Percentiles rank a stretch among this genome's conserved stretches.
Conservation (phyloP, 2,113 vertebrate genomes). For the Dasypus novemcinctus region DNA sequence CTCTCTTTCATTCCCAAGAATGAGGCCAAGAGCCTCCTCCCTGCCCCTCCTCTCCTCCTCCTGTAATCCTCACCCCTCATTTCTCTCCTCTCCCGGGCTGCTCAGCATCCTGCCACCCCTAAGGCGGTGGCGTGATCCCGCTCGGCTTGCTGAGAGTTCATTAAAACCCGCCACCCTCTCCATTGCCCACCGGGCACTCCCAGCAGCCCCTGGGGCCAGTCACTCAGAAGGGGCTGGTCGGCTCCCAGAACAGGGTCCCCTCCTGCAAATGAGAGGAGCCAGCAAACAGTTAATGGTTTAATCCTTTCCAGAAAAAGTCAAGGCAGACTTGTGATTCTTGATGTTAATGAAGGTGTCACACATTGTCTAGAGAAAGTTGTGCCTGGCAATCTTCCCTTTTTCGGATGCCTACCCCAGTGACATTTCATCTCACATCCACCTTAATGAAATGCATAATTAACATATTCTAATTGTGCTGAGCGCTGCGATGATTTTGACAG, state of each 20-base stretch:
- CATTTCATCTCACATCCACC: slow-evolving; percentile 99
- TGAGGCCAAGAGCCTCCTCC: slow-evolving; percentile 70
- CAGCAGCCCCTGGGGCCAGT: slow-evolving; percentile 60
- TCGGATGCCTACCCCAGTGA: slow-evolving; percentile 99
- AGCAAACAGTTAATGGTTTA: slow-evolving; percentile 93
- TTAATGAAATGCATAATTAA: slow-evolving; percentile 99
- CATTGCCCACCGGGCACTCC: slow-evolving; percentile 5
- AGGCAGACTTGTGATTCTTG: slow-evolving; percentile 99
- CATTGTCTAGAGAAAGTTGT: slow-evolving; percentile 99
- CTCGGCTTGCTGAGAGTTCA: slow-evolving; percentile 45
- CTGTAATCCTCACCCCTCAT: slow-evolving; percentile 68
- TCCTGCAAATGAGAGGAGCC: slow-evolving; percentile 68
- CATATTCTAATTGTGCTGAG: slow-evolving; percentile 99
- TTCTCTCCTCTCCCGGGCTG: slow-evolving; percentile 18
- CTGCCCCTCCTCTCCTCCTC: slow-evolving; percentile 66
- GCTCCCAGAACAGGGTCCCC: slow-evolving; percentile 5
- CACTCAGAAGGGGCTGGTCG: neutral
- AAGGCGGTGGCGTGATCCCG: slow-evolving; percentile 33
- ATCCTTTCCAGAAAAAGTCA: slow-evolving; percentile 99
- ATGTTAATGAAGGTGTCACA: slow-evolving; percentile 99
- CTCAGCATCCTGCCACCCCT: slow-evolving; percentile 37
- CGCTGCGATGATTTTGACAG: slow-evolving; percentile 99
- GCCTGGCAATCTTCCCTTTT: slow-evolving; percentile 99
- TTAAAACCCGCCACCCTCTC: slow-evolving; percentile 63
- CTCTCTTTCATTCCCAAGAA: slow-evolving; percentile 80